Percentiles rank a stretch among this genome's conserved stretches.
Conservation (phyloP, 2,888 invertebrate species). For the Leptinotarsa rubiginosa region DNA sequence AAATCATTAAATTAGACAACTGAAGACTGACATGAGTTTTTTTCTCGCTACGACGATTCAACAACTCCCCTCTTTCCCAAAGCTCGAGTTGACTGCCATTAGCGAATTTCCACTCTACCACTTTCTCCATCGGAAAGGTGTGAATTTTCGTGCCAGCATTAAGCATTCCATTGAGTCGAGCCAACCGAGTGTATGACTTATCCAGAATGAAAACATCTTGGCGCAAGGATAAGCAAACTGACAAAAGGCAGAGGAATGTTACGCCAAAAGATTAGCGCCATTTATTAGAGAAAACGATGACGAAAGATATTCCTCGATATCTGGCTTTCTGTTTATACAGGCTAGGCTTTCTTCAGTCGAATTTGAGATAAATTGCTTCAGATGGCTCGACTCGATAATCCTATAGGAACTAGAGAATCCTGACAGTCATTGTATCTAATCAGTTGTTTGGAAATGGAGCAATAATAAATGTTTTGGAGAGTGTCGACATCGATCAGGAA, state of each 20-base stretch:
- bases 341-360: neutral
- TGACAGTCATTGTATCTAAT: slow-evolving; percentile 7
- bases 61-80: neutral
- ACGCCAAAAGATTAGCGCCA: slow-evolving; percentile 11
- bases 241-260: slow-evolving; percentile 5
- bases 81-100: neutral
- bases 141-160: neutral
- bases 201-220: slow-evolving; percentile 14
- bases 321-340: slow-evolving; percentile 10
- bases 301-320: slow-evolving; percentile 11
- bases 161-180: slow-evolving; percentile 6
- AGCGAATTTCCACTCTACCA: neutral
- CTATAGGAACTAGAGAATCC: neutral
- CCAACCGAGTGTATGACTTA: slow-evolving; percentile 1
- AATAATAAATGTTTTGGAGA: neutral
- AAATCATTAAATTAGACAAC: no score
- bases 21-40: neutral
- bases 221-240: slow-evolving; percentile 1
- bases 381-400: slow-evolving; percentile 2
- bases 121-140: neutral
- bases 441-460: neutral
- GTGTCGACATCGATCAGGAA: neutral
- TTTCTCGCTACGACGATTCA: neutral
- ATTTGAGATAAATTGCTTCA: slow-evolving; percentile 2
- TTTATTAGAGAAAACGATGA: slow-evolving; percentile 18